These are phyloP conservation scores for Sphenopsis melanotis DNA, from an alignment of 2,797 vertebrate genomes.

Conservation along the genomic window DNA sequence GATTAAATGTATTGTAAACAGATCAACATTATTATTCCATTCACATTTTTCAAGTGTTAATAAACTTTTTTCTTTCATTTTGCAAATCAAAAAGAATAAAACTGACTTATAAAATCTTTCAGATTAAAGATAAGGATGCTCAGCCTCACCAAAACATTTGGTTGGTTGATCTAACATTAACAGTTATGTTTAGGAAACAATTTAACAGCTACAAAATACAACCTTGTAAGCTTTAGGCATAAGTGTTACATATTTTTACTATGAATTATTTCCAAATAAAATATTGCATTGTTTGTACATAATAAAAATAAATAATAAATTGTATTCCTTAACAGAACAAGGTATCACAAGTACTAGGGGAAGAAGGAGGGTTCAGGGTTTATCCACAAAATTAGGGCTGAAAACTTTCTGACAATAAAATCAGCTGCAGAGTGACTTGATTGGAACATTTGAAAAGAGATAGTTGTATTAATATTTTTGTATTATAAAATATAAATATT, in stretches of 20 bases:
- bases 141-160: constrained; percentile 46
- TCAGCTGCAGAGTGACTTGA: background rate
- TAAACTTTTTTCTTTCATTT: background rate
- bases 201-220: constrained; percentile 22
- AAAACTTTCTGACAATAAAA: background rate
- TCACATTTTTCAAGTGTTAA: constrained; percentile 31
- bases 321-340: background rate
- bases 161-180: background rate
- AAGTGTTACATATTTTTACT: constrained; percentile 13
- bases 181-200: constrained; percentile 21
- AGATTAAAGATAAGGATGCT: background rate
- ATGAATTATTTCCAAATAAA: constrained; percentile 34
- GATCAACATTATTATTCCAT: constrained; percentile 30
- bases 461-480: background rate
- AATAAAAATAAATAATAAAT: background rate
- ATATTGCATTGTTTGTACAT: background rate
- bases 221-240: constrained; percentile 7
- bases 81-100: constrained; percentile 30
- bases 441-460: background rate
- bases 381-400: background rate
- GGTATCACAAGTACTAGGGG: background rate
- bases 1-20: constrained; percentile 15
- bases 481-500: background rate
- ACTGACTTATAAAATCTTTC: background rate
- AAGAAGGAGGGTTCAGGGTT: background rate